Conservation (phyloP, 2,888 invertebrate species). For the Ochropacha duplaris region DNA sequence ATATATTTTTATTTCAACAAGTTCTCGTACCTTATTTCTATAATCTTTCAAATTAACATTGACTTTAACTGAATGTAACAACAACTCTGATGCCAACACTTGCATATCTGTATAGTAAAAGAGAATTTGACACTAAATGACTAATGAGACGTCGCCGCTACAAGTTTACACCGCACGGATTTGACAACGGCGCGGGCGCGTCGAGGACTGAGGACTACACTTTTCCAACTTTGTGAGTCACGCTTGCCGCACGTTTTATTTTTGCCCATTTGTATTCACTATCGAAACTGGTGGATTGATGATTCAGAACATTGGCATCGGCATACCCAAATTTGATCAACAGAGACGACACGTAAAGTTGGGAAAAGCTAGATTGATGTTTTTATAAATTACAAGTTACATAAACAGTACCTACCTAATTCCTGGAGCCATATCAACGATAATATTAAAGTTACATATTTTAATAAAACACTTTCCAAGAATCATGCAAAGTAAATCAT, state of each 20-base stretch:
- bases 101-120: too few species aligned
- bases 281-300: slow-evolving; percentile 49
- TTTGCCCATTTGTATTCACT: slow-evolving; percentile 64
- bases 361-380: neutral
- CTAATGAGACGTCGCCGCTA: neutral
- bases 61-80: too few species aligned
- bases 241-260: slow-evolving; percentile 47
- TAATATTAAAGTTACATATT: neutral
- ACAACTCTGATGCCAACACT: too few species aligned
- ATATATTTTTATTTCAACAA: neutral
- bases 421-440: neutral
- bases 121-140: neutral
- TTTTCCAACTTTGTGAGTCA: slow-evolving; percentile 52
- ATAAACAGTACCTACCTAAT: neutral
- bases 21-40: neutral
- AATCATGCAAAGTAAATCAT: neutral
- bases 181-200: slow-evolving; percentile 10
- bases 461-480: neutral
- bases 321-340: slow-evolving; percentile 24
- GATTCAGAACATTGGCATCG: slow-evolving; percentile 61
- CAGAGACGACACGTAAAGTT: slow-evolving; percentile 8
- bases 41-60: neutral
- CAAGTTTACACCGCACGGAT: neutral
- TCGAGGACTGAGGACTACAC: slow-evolving; percentile 32
- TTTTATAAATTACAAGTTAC: neutral